Evolutionary conservation across 1,140 invertebrate genomes (phyloP), one percentile per base, ranked within the genome.

Genomic region (Drosophila malerkotliana): DNA sequence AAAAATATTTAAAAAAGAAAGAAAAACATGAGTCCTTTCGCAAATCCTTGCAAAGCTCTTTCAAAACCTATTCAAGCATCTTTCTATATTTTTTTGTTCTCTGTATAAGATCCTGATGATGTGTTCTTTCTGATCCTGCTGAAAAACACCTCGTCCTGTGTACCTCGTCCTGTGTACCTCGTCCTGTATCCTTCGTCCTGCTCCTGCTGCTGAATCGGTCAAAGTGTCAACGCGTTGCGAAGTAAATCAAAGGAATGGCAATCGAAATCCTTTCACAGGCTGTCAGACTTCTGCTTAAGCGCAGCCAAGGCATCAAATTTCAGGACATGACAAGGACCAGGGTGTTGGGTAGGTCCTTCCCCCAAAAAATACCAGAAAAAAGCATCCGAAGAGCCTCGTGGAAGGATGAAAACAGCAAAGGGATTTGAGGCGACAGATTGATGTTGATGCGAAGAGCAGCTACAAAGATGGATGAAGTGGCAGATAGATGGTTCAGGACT

Each of bases 401-500:
- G 21, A 21, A 21, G 21, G 21, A 21, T 21, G 21, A 21, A 21
- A 21, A 21, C 21, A 21, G 21, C 66, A 51, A 63, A 74, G 53
- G 72, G 77, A 80, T 80, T 80, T 67, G 72, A 80, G 69, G 79
- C 71, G 79, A 83, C 79, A 78, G 74, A 75, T 82, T 78, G 77
- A 80, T 79, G 77, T 66, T 68, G 79, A 69, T 78, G 64, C 61
- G 49, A 68, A 21, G 48, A 64, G 59, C 49, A 57, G 60, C 60
- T 30, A 68, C 54, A 34, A 54, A 63, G 59, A 71, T 44, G 56
- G 69, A 81, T 68, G 56, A 74, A 60, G 69, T 63, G n/a, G 57
- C 58, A 68, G 58, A 73, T 77, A 68, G 67, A 80, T 80, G 72
- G 61, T 57, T 72, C 51, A 54, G 37, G 57, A 47, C 39, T 60